Conservation (phyloP, 2,888 invertebrate genomes). For the Dynastes grantii region DNA sequence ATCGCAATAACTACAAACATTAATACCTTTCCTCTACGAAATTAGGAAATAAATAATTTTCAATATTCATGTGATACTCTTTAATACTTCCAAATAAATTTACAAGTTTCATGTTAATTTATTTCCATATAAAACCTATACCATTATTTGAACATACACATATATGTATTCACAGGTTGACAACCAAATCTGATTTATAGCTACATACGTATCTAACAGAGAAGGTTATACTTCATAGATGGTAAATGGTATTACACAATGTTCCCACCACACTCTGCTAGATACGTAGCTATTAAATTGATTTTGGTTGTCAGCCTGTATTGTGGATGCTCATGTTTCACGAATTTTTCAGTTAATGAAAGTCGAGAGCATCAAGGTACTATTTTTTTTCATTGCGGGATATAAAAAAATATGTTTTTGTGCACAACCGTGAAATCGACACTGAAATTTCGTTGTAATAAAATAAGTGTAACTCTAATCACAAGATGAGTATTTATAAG, state of each 20-base stretch:
- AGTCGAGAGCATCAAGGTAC: slow-evolving; percentile 5
- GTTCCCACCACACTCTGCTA: too few species aligned
- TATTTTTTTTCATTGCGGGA: neutral
- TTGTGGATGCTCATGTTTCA: slow-evolving; percentile 7
- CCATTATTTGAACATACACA: slow-evolving; percentile 31
- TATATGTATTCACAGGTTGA: neutral
- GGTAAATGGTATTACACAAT: too few species aligned
- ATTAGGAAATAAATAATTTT: slow-evolving; percentile 40
- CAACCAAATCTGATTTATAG: too few species aligned
- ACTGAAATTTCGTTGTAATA: slow-evolving; percentile 41
- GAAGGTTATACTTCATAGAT: too few species aligned
- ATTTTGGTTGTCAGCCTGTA: too few species aligned
- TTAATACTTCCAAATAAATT: slow-evolving; percentile 27
- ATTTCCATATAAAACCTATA: slow-evolving; percentile 35
- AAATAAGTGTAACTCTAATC: slow-evolving; percentile 23
- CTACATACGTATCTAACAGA: too few species aligned
- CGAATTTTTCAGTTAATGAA: slow-evolving; percentile 2
- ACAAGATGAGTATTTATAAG: slow-evolving; percentile 22
- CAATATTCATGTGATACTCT: slow-evolving; percentile 4
- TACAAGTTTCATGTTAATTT: slow-evolving; percentile 28
- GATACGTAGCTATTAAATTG: too few species aligned
- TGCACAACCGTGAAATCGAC: slow-evolving; percentile 52
- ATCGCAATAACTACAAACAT: slow-evolving; percentile 19
- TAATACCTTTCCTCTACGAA: slow-evolving; percentile 31
- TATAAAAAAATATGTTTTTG: slow-evolving; percentile 52